phyloP scores from a whole-genome alignment of 2,113 vertebrate genomes.

The Spea multiplicata region DNA sequence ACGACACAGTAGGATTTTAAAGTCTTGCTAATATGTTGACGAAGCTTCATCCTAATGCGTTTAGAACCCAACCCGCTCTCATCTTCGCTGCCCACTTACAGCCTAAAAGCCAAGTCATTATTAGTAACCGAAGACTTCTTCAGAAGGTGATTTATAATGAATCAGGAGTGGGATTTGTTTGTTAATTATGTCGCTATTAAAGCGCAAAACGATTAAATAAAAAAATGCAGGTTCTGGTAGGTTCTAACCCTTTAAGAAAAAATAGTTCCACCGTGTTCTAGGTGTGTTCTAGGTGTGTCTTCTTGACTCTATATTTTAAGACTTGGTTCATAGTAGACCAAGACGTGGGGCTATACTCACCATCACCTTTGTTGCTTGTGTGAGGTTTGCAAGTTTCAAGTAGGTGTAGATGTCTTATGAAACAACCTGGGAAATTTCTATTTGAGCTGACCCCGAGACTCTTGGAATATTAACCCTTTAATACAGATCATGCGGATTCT shows the following conservation, averaged over 20 bases:
- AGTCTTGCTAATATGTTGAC: neutral
- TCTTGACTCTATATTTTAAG: no score
- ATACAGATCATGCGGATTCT: no score
- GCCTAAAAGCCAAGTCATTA: constrained; percentile 12
- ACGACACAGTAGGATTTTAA: neutral
- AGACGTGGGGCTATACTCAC: no score
- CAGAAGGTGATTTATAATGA: constrained; percentile 19
- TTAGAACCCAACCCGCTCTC: neutral
- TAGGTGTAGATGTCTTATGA: no score
- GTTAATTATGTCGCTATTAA: constrained; percentile 32
- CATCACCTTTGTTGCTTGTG: no score
- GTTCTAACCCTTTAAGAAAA: constrained; percentile 23
- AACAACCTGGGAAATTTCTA: no score
- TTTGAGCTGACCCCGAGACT: no score
- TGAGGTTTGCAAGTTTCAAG: no score
- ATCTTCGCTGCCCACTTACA: neutral
- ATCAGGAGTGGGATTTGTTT: constrained; percentile 28
- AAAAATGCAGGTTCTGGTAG: constrained; percentile 22
- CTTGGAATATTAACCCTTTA: no score
- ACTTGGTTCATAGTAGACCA: no score
- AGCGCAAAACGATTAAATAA: constrained; percentile 15
- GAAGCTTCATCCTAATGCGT: neutral
- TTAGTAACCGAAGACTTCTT: constrained; percentile 13
- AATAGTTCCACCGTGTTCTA: neutral
- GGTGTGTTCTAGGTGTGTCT: no score